Evolutionary conservation across 1,140 invertebrate genomes (phyloP).

Genomic region (Xylocopa sonorina): DNA sequence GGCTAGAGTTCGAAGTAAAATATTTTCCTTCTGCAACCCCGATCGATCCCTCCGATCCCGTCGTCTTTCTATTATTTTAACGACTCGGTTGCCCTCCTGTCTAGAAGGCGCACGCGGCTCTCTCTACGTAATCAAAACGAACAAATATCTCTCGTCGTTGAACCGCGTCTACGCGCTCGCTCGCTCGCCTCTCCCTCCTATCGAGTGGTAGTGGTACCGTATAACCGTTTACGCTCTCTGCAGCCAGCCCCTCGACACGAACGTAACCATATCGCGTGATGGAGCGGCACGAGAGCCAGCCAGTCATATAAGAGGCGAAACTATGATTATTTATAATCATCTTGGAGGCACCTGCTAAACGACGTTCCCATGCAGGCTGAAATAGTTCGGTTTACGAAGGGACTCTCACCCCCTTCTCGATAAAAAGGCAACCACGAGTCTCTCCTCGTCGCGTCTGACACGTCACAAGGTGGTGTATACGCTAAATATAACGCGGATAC

Average conservation of each 20-base stretch:
- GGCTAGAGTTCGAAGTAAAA: slow-evolving; percentile 12
- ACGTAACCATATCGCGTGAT: slow-evolving; percentile 6
- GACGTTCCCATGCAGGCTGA: slow-evolving; percentile 73
- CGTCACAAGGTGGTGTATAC: slow-evolving; percentile 65
- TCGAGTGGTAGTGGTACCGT: neutral
- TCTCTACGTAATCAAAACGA: slow-evolving; percentile 15
- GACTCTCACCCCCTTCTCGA: slow-evolving; percentile 43
- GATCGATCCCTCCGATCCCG: neutral
- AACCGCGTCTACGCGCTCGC: neutral
- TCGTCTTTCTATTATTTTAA: slow-evolving; percentile 6
- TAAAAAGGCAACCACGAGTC: slow-evolving; percentile 66
- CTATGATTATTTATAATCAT: slow-evolving; percentile 76
- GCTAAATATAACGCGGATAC: slow-evolving; percentile 71
- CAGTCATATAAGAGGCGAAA: slow-evolving; percentile 33
- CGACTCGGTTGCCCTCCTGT: neutral
- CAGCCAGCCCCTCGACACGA: slow-evolving; percentile 25
- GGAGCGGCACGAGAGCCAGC: slow-evolving; percentile 15
- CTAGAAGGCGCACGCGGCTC: neutral
- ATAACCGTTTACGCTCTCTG: neutral
- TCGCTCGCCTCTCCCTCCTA: neutral
- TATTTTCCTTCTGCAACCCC: slow-evolving; percentile 11
- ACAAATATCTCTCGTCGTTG: slow-evolving; percentile 33
- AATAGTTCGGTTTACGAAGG: slow-evolving; percentile 66
- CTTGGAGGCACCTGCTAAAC: slow-evolving; percentile 70
- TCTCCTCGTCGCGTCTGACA: slow-evolving; percentile 53